Evolutionary conservation across 2,888 invertebrate species (phyloP).

Genomic region (Leptopilina drosophilae): DNA sequence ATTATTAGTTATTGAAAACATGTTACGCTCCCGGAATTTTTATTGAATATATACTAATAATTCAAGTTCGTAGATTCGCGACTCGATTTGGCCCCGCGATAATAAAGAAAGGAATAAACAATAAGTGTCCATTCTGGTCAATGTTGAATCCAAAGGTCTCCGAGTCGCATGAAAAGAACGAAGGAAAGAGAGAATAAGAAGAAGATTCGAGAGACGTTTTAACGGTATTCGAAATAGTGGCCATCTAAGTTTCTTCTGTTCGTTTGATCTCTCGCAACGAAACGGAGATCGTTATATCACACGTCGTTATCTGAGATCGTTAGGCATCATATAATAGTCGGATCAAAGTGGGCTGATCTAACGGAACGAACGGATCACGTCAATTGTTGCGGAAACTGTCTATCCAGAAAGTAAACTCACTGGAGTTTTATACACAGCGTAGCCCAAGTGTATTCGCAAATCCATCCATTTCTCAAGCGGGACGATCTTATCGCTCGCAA

Average conservation of each 20-base stretch:
- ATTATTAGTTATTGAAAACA: too few relatives aligned
- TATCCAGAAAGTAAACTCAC: slow-evolving; percentile 57
- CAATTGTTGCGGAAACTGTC: slow-evolving; percentile 64
- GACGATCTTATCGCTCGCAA: slow-evolving; percentile 45
- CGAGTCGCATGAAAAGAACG: slow-evolving; percentile 11
- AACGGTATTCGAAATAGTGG: slow-evolving; percentile 58
- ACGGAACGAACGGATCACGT: slow-evolving; percentile 63
- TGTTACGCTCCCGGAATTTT: too few relatives aligned
- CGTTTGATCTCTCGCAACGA: slow-evolving; percentile 61
- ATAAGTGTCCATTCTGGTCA: slow-evolving; percentile 39
- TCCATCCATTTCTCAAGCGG: slow-evolving; percentile 41
- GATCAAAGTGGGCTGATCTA: slow-evolving; percentile 62
- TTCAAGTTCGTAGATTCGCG: not conserved
- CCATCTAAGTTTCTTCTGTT: slow-evolving; percentile 53
- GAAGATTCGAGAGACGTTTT: slow-evolving; percentile 55
- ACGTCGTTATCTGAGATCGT: slow-evolving; percentile 70
- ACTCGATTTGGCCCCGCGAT: not conserved
- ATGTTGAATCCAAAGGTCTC: not conserved
- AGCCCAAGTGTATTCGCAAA: not conserved
- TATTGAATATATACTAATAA: too few relatives aligned
- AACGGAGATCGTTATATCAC: slow-evolving; percentile 69
- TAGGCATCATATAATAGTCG: slow-evolving; percentile 64
- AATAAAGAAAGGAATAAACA: slow-evolving; percentile 54
- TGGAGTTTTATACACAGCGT: slow-evolving; percentile 47
- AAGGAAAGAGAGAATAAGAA: slow-evolving; percentile 33